Evolutionary conservation across 2,888 invertebrate species (phyloP).

Genomic region (Caprella mutica): DNA sequence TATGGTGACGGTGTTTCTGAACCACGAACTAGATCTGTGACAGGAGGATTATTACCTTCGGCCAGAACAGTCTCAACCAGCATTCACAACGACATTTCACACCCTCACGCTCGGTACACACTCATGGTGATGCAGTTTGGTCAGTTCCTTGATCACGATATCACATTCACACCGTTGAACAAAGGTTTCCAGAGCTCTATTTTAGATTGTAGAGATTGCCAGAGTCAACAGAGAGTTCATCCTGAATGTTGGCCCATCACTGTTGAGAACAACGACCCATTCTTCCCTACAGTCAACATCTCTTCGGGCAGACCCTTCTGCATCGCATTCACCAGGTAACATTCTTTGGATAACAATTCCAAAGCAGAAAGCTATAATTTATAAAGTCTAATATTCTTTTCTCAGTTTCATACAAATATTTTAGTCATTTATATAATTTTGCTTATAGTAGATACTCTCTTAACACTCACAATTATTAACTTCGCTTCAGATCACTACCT

Average conservation of each 20-base stretch:
- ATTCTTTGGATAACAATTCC: no score
- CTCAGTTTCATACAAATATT: not conserved
- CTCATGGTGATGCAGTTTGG: conserved; percentile 92
- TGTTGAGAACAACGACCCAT: conserved; percentile 75
- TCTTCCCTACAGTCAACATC: conserved; percentile 65
- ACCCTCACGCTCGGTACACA: conserved; percentile 74
- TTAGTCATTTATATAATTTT: not conserved
- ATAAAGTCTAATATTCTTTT: not conserved
- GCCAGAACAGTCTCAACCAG: conserved; percentile 73
- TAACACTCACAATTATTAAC: not conserved
- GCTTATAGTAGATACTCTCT: not conserved
- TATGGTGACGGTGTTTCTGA: conserved; percentile 81
- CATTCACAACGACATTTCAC: conserved; percentile 83
- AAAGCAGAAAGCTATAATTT: not conserved
- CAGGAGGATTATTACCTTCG: conserved; percentile 67
- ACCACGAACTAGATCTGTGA: conserved; percentile 60
- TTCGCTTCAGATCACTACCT: conserved; percentile 59
- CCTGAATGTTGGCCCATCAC: conserved; percentile 89
- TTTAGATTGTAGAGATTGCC: conserved; percentile 77
- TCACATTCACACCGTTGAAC: conserved; percentile 78
- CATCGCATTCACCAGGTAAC: conserved; percentile 70
- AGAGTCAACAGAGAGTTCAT: conserved; percentile 74
- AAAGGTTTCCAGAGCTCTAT: conserved; percentile 71
- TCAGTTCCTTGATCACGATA: conserved; percentile 83
- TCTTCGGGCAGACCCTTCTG: conserved; percentile 73